These are phyloP conservation scores for Entomobrya multifasciata DNA, from an alignment of 2,888 invertebrate genomes.

Conservation along the genomic window DNA sequence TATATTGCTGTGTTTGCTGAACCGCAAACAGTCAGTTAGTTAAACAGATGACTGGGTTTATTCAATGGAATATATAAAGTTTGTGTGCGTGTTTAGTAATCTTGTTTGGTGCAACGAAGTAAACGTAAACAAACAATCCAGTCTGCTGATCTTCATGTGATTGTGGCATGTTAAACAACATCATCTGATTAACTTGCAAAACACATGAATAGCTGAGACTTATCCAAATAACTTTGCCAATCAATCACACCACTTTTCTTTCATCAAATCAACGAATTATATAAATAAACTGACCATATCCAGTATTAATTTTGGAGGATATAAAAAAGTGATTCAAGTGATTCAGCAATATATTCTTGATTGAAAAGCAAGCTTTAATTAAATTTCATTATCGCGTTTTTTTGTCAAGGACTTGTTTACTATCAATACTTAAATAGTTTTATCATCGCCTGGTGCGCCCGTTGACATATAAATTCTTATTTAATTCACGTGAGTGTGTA, in stretches of 20 bases:
- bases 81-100: too few species aligned
- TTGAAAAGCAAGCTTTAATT: too few species aligned
- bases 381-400: too few species aligned
- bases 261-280: neutral
- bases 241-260: neutral
- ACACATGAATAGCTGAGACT: neutral
- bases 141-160: slow-evolving; percentile 29
- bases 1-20: too few species aligned
- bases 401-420: too few species aligned
- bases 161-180: slow-evolving; percentile 18
- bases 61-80: too few species aligned
- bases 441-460: too few species aligned
- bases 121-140: neutral
- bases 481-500: too few species aligned
- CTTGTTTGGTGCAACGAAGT: neutral
- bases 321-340: neutral
- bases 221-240: neutral
- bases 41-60: too few species aligned
- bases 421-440: too few species aligned
- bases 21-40: too few species aligned
- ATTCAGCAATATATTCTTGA: neutral
- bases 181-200: neutral
- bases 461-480: too few species aligned
- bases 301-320: neutral
- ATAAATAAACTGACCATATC: neutral